Evolutionary conservation across 2,113 vertebrate species (phyloP).

Genomic region (Marmota flaviventris): DNA sequence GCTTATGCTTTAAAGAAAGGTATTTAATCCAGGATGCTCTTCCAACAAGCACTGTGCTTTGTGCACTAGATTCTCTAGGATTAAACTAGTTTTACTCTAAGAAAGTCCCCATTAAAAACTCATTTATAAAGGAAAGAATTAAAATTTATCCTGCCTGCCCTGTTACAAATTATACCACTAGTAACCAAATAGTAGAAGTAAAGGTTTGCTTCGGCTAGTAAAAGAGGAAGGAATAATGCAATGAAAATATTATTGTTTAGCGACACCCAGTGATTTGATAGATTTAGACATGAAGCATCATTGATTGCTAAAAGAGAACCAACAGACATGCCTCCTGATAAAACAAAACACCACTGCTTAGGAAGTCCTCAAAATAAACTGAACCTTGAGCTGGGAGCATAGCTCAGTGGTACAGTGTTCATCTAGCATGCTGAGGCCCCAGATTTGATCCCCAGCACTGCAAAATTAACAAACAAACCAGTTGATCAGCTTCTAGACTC

Average conservation of each 20-base stretch:
- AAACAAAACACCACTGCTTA: neutral
- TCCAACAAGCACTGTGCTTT: too few relatives aligned
- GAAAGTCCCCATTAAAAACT: neutral
- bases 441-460: too few relatives aligned
- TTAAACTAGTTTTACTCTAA: too few relatives aligned
- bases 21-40: too few relatives aligned
- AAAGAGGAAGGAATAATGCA: neutral
- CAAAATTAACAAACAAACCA: neutral
- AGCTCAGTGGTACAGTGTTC: too few relatives aligned
- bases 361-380: neutral
- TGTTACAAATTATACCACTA: neutral
- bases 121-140: constrained; percentile 21
- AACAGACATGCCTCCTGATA: neutral
- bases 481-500: neutral
- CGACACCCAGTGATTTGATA: neutral
- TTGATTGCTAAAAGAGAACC: neutral
- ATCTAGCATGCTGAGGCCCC: too few relatives aligned
- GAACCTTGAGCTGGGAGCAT: neutral
- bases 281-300: neutral
- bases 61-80: too few relatives aligned
- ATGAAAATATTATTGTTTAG: neutral
- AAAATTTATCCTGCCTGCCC: neutral
- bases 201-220: constrained; percentile 22
- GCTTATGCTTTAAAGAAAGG: too few relatives aligned
- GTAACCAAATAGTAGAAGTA: neutral